Evolutionary conservation across 2,113 vertebrate species (phyloP).

Genomic region (Muntiacus muntjak): DNA sequence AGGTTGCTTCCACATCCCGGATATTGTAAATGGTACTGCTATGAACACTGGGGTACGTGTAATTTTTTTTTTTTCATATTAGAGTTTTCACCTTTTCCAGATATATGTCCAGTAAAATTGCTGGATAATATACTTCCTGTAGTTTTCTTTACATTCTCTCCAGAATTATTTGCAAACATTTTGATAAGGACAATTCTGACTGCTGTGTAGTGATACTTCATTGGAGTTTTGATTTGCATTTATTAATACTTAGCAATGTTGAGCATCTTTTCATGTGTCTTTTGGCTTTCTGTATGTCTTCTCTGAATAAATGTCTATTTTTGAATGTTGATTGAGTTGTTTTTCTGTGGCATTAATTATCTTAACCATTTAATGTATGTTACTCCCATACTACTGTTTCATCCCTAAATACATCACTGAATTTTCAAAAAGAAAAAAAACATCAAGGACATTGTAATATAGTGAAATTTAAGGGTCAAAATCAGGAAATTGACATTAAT

Average conservation of each 20-base stretch:
- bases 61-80: neutral
- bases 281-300: neutral
- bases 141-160: neutral
- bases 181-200: neutral
- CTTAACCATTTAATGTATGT: neutral
- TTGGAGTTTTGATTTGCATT: neutral
- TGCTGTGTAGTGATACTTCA: neutral
- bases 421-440: neutral
- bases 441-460: neutral
- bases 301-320: neutral
- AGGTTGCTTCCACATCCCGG: neutral
- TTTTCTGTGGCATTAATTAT: neutral
- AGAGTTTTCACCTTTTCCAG: neutral
- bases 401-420: neutral
- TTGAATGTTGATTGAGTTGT: neutral
- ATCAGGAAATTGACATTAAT: neutral
- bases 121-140: neutral
- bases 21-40: neutral
- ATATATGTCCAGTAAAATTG: neutral
- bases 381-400: neutral
- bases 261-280: neutral
- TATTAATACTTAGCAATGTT: neutral
- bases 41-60: neutral
- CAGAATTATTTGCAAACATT: neutral
- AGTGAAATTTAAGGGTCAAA: neutral